Base-by-base conservation (phyloP, 2,113 vertebrate species). In the Campylomormyrus tamandua region DNA sequence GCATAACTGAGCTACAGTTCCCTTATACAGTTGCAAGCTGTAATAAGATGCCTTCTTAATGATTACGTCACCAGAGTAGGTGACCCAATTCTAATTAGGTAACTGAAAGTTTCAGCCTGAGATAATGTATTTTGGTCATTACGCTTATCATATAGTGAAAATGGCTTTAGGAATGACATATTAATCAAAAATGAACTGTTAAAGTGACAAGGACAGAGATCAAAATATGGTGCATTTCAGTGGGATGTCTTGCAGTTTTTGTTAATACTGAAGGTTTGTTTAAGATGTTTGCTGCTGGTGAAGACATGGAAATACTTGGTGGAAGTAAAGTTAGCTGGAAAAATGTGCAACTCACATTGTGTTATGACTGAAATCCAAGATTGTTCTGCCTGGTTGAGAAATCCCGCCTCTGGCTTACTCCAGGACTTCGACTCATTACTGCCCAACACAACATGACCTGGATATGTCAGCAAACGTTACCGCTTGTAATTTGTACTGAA, bases 381-480 rank as follows among this genome's bases (percentile, higher is more conserved):
- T 15, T 21, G 13, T 53, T 49, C n/a, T 53, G 24, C 24, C 50
- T 52, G 27, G 10, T 35, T 46, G 24, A 53, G 46, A 27, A 48
- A 53, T 31, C 31, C n/a, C 3, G 85, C 27, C 46, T 31, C 27
- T 24, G 27, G 49, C 46, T 87, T 31, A 24, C 19, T 49, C n/a
- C 27, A 31, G n/a, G 48, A 27, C 7, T 1, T 1, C 49, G 2
- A 27, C 35, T 52, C 49, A 27, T 52, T 35, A 19, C 86, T 87
- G 86, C 35, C 15, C n/a, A 49, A 31, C 45, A 77, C 24, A 35
- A 48, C 88, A 89, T 80, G 88, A 49, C 88, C 88, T 89, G 66
- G 70, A 89, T 89, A 49, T 49, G 88, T 89, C 88, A 46, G 48
- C 19, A 89, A 89, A 31, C 27, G 9, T 74, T 66, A 74, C 31